Evolutionary conservation across 1,140 invertebrate species (phyloP).

Genomic region (Pseudomyrmex gracilis): DNA sequence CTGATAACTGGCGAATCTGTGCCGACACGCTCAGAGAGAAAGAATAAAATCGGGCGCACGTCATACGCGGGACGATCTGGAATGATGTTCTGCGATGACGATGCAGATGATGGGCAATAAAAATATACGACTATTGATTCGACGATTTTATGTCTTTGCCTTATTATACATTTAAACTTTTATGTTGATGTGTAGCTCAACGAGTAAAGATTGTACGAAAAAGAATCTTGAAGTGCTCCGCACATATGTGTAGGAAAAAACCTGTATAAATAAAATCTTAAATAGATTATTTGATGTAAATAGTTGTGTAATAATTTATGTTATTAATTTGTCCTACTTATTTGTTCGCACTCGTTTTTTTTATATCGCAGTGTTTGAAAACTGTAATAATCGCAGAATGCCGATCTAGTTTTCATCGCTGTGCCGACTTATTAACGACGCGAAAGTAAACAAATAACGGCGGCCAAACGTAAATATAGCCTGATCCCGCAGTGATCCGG

Average conservation of each 20-base stretch:
- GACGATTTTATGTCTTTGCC: not conserved
- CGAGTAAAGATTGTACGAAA: not conserved
- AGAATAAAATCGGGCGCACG: slow-evolving; percentile 27
- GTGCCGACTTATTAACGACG: slow-evolving; percentile 23
- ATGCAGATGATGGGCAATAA: slow-evolving; percentile 8
- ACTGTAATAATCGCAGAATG: not conserved
- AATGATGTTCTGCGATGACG: slow-evolving; percentile 11
- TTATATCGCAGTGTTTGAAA: not conserved
- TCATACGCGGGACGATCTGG: not conserved
- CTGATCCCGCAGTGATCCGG: not conserved
- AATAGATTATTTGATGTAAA: too few relatives aligned
- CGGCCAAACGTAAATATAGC: slow-evolving; percentile 3
- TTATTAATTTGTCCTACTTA: slow-evolving; percentile 8
- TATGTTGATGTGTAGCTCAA: not conserved
- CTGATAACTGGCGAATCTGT: slow-evolving; percentile 53
- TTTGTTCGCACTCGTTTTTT: not conserved
- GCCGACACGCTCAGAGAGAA: not conserved
- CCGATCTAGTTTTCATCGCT: slow-evolving; percentile 10
- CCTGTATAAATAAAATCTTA: too few relatives aligned
- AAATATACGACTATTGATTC: slow-evolving; percentile 14
- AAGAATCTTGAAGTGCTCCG: not conserved
- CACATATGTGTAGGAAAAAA: too few relatives aligned
- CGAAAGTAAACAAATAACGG: slow-evolving; percentile 28
- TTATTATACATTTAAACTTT: slow-evolving; percentile 8
- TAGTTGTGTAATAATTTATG: slow-evolving; percentile 14